Evolutionary conservation across 2,888 invertebrate species (phyloP), one percentile per base, ranked within the genome.

Genomic region (Epirrhoe alternata): DNA sequence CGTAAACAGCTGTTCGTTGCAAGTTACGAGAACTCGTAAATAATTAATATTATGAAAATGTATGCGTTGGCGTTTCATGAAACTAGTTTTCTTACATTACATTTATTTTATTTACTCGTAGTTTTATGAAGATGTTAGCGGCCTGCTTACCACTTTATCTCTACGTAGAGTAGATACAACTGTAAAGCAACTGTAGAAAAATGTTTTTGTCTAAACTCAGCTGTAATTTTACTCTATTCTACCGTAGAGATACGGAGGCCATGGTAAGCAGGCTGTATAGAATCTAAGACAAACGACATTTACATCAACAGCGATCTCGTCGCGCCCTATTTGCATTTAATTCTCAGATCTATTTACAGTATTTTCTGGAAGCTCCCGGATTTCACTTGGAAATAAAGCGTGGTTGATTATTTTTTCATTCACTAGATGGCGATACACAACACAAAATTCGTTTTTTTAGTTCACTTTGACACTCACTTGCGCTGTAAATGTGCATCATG

Each of bases 1-100:
- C 3, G 61, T 60, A 64, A 68, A 64, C 47, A 59, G 61, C 30
- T 57, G 61, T 56, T 55, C 59, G 68, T 65, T 60, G 55, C 65
- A 49, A 55, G 61, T 42, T 60, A 60, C 55, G 49, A 16, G 53
- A 49, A 31, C 60, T 33, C 33, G 51, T 63, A 42, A 61, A 71
- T 68, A 64, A 71, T 71, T 68, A 66, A 71, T 64, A 49, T 53
- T 62, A 71, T 71, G 66, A 67, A 65, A 70, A 70, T 67, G 61
- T 67, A 65, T 68, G 62, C 66, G 60, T 56, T 51, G 49, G 24
- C 4, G 45, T 12, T 6, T 16, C 6, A 16, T 14, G 45, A 14
- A 14, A 47, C 47, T 1, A 16, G 6, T 6, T 47, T 5, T 47
- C 14, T 16, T 47, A 12, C 16, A 16, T 47, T 16, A 16, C 16